Percentiles rank a stretch among this genome's conserved stretches.
Evolutionary conservation across 2,888 invertebrate genomes (phyloP).

Genomic region (Drosophila gaucha): DNA sequence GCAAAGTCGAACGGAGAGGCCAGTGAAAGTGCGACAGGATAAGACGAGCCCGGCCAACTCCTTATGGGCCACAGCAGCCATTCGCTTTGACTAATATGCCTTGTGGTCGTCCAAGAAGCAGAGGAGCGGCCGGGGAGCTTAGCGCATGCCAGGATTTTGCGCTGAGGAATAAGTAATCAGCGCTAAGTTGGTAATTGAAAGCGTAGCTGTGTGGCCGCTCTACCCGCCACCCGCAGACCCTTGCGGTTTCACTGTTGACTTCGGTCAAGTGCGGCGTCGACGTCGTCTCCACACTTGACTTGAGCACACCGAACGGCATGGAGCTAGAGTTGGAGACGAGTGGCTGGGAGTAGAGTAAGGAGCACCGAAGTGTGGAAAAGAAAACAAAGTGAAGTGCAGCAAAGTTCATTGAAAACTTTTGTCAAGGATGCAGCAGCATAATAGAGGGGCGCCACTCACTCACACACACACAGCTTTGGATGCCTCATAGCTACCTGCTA

Average conservation of each 20-base stretch:
- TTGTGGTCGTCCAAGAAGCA: conserved; percentile 46
- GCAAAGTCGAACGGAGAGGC: conserved; percentile 46
- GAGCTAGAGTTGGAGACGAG: conserved; percentile 8
- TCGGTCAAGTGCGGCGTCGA: conserved; percentile 59
- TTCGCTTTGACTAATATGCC: conserved; percentile 76
- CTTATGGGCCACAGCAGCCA: conserved; percentile 51
- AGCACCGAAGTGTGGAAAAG: conserved; percentile 36
- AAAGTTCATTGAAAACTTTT: conserved; percentile 59
- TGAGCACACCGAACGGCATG: conserved; percentile 34
- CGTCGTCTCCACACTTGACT: conserved; percentile 58
- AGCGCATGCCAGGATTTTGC: conserved; percentile 53
- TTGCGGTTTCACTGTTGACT: conserved; percentile 49
- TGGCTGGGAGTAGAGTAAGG: conserved; percentile 11
- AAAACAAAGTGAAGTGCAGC: conserved; percentile 48
- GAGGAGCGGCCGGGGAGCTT: conserved; percentile 4
- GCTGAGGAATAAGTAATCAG: conserved; percentile 78
- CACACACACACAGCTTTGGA: conserved; percentile 19
- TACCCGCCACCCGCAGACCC: conserved; percentile 9
- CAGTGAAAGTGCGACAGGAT: conserved; percentile 44
- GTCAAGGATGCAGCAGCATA: conserved; percentile 31
- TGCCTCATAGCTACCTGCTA: conserved; percentile 31
- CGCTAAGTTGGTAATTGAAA: conserved; percentile 81
- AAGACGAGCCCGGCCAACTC: conserved; percentile 50
- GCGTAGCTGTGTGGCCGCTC: conserved; percentile 48
- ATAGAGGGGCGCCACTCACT: conserved; percentile 20